Base-by-base conservation (phyloP, 2,888 invertebrate species). In the Mesorhabditis belari region DNA sequence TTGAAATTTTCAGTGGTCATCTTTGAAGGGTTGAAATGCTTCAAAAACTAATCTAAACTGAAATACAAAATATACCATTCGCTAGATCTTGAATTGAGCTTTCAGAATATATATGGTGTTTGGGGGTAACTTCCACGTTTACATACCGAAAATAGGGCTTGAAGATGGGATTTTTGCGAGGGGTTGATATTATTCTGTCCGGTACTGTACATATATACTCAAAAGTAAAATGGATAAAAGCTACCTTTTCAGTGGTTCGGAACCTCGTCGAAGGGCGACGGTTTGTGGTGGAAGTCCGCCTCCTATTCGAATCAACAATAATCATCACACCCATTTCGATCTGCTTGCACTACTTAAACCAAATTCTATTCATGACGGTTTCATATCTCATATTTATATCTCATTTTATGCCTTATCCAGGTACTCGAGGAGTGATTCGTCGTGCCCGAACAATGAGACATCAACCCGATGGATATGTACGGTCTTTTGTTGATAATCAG, bases 401-500 rank as follows among this genome's bases (percentile, higher is more conserved):
- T 19, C 19, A 25, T 54, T 19, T 6, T n/a, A 12, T n/a, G 9
- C 44, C n/a, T n/a, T 44, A n/a, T n/a, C n/a, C 44, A 9, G 53
- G 21, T 51, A 56, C 55, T 2, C 24, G 55, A 17, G 55, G 55
- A 27, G 67, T 73, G 6, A 69, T 70, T 4, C 71, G 67, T 9
- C 64, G 73, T 26, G 68, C 73, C 17, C 57, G 73, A 24, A 74
- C 73, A 9, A 74, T 74, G 73, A 50, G 73, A 17, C 70, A 71
- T 50, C 71, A 70, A 58, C 70, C 73, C n/a, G 70, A 74, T 60
- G 71, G 70, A 27, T 69, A 69, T 52, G 69, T 69, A 17, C 63
- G 74, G 4, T 72, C 71, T 27, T 74, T 71, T 55, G 69, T 74
- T 9, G 74, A 74, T 63, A 74, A 74, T 55, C 70, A 72, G 49